Evolutionary conservation across 2,888 invertebrate species (phyloP), one percentile per base, ranked within the genome.

Genomic region (Tinea pellionella): DNA sequence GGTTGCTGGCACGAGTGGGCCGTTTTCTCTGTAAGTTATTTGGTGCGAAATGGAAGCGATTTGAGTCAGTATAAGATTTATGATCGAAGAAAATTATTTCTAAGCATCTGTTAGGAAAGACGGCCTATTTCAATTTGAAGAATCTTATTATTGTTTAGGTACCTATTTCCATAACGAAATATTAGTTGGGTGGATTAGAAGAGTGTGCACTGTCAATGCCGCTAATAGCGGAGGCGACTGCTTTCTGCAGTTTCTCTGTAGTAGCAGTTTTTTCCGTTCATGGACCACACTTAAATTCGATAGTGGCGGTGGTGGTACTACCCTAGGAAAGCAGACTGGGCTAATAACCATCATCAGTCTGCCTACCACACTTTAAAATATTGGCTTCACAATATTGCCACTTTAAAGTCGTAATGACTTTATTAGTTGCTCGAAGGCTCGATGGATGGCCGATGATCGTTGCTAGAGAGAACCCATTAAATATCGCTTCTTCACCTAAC

Each of bases 31-130:
- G 76, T 77, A 78, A 79, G 77, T 78, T 83, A 82, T 81, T 82
- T 78, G 77, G 82, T 84, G 83, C 80, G 80, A 83, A 82, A 82
- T 78, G 78, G 58, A 60, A 77, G 75, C 77, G 69, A 82, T 83
- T 83, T 80, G 76, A 75, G 71, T 74, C 68, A 69, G 64, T 56
- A 6, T 66, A 74, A 78, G 80, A 82, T 82, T 82, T 81, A 83
- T 77, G 77, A 66, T 60, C 62, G 60, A 61, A 63, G 71, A 74
- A 81, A 80, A 79, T 47, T 47, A 47, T 47, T 47, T 47, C 15
- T 15, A 47, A 47, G 47, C 16, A 16, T 47, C 16, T 13, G 47
- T 15, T 2, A 47, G 13, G 15, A 37, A 37, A 37, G 47, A 15
- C 16, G 47, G n/a, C 16, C 47, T 47, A 16, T 47, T 47, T 47